Conservation (phyloP, 1,140 invertebrate species). For the Babylonia areolata region DNA sequence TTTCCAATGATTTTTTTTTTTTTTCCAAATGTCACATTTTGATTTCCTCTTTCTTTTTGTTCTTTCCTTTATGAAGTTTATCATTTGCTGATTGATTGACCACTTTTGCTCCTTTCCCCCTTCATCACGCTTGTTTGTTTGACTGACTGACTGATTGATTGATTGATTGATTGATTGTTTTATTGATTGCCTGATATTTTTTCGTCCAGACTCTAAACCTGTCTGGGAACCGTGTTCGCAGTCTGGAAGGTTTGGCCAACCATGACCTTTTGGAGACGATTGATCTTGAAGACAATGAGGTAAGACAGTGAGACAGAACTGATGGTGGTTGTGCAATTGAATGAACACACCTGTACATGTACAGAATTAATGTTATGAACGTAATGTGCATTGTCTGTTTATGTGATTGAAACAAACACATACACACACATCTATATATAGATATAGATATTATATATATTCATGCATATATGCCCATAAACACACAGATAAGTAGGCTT, state of each 20-base stretch:
- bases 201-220: slow-evolving; percentile 58
- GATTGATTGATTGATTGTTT: slow-evolving; percentile 10
- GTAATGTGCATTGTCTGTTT: too few species aligned
- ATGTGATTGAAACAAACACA: too few species aligned
- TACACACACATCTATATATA: not conserved
- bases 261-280: slow-evolving; percentile 70
- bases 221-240: slow-evolving; percentile 72
- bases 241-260: slow-evolving; percentile 68
- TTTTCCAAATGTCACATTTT: too few species aligned
- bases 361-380: too few species aligned
- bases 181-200: not conserved
- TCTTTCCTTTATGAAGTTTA: not conserved
- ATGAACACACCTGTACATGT: too few species aligned
- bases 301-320: slow-evolving; percentile 39
- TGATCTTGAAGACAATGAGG: slow-evolving; percentile 74
- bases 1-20: not conserved
- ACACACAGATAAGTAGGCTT: not conserved
- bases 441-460: not conserved
- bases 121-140: not conserved
- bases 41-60: not conserved
- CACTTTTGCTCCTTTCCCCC: not conserved
- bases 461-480: not conserved
- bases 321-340: too few species aligned
- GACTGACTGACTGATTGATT: not conserved
- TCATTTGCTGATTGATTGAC: not conserved